Conservation (phyloP, 2,113 vertebrate species). For the Tachuris rubrigastra region DNA sequence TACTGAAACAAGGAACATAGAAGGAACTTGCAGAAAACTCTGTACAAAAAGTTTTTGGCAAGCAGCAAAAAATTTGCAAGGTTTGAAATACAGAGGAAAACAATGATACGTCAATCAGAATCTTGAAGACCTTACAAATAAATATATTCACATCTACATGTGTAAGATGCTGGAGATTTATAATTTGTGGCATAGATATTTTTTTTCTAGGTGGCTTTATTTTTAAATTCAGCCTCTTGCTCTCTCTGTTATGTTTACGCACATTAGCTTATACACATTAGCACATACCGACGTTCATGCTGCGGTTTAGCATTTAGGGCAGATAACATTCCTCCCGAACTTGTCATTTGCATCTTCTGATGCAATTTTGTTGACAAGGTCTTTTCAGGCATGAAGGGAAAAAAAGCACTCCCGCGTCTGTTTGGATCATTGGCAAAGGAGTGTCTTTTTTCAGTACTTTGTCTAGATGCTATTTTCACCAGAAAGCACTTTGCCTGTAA, state of each 20-base stretch:
- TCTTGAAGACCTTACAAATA: neutral
- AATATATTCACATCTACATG: neutral
- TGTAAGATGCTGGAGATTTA: neutral
- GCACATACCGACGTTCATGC: neutral
- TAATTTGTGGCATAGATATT: neutral
- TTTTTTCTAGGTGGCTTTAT: neutral
- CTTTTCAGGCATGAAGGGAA: neutral
- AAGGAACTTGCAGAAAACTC: neutral
- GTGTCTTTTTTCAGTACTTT: neutral
- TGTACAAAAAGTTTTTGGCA: neutral
- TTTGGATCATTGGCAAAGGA: neutral
- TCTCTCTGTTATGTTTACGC: neutral
- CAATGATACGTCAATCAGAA: neutral
- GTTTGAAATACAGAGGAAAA: neutral
- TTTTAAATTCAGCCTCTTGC: neutral
- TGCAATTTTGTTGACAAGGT: slow-evolving; percentile 27
- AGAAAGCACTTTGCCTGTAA: neutral
- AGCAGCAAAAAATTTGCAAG: neutral
- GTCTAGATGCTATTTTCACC: neutral
- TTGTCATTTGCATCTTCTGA: slow-evolving; percentile 1
- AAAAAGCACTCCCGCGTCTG: neutral
- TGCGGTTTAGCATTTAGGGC: neutral
- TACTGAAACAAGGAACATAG: neutral
- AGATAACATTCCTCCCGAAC: neutral
- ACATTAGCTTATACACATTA: neutral